Evolutionary conservation across 2,888 invertebrate species (phyloP), one percentile per base, ranked within the genome.

Genomic region (Drosophila nigritarsus): DNA sequence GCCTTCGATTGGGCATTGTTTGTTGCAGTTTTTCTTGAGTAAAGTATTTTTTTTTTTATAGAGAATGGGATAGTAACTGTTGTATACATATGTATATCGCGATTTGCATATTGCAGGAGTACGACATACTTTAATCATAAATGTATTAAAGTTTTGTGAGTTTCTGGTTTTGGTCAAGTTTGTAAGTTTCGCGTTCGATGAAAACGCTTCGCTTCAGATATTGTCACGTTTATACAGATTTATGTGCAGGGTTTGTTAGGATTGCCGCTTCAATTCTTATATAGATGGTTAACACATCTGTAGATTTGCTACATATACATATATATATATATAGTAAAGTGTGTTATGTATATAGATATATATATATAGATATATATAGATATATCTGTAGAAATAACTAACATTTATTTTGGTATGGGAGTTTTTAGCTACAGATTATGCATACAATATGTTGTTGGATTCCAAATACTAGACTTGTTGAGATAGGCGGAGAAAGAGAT

Each of bases 221-320:
- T 74, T 74, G 76, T 74, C 74, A 49, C 53, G 54, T 75, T 50
- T 65, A 64, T 65, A 63, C 32, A 65, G 65, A 40, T 64, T 27
- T 48, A 20, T 63, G 63, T 32, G 36, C 45, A 55, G 50, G 18
- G 9, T 61, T 61, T 18, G 13, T 9, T 38, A 36, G 64, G 32
- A 64, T 55, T 56, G 34, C 48, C 45, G 48, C 63, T 38, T 29
- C 61, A 55, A 40, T 40, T 55, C 45, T 20, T 18, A 29, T 18
- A 36, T n/a, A 59, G 27, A 34, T 45, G 20, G 27, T 20, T 29
- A 15, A 30, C 40, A 48, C 36, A 63, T 36, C 29, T 62, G 49
- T 20, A 13, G 11, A 40, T 29, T 3, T n/a, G 20, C 15, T 38
- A 29, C 24, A 45, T 40, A 13, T 4, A 38, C 30, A 30, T 32